Conservation (phyloP, 1,140 invertebrate genomes). For the Zaprionus ornatus region DNA sequence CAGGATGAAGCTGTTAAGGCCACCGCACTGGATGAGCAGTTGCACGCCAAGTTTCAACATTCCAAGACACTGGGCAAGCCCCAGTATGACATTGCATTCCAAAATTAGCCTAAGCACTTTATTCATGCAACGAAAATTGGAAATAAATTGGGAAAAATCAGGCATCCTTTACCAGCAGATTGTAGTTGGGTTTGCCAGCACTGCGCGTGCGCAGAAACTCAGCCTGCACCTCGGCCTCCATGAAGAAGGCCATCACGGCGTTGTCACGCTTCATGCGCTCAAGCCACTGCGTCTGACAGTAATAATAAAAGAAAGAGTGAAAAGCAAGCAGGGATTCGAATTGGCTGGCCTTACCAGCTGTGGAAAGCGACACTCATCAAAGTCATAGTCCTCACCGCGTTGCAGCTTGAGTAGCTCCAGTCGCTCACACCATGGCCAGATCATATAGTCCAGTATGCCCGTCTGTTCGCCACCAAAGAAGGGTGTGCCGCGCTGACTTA, state of each 20-base stretch:
- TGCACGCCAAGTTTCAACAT: conserved; percentile 89
- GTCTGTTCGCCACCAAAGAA: conserved; percentile 89
- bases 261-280: conserved; percentile 89
- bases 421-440: conserved; percentile 95
- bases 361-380: conserved; percentile 76
- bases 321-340: neutral
- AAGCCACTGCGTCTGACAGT: conserved; percentile 87
- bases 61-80: conserved; percentile 86
- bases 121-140: conserved; percentile 37
- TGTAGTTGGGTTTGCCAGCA: conserved; percentile 66
- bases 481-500: conserved; percentile 86
- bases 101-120: conserved; percentile 40
- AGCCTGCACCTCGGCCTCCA: conserved; percentile 88
- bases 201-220: conserved; percentile 85
- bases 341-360: conserved; percentile 66
- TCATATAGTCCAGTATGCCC: conserved; percentile 94
- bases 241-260: conserved; percentile 88
- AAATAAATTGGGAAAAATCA: conserved; percentile 40
- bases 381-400: conserved; percentile 75
- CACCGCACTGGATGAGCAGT: conserved; percentile 87
- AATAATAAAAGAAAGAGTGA: neutral
- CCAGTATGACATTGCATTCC: conserved; percentile 87
- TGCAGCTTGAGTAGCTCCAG: conserved; percentile 73
- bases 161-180: conserved; percentile 67
- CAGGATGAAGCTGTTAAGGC: conserved; percentile 88